These are phyloP conservation scores for Nymphalis c-album DNA, from an alignment of 2,888 invertebrate species.

Conservation along the genomic window DNA sequence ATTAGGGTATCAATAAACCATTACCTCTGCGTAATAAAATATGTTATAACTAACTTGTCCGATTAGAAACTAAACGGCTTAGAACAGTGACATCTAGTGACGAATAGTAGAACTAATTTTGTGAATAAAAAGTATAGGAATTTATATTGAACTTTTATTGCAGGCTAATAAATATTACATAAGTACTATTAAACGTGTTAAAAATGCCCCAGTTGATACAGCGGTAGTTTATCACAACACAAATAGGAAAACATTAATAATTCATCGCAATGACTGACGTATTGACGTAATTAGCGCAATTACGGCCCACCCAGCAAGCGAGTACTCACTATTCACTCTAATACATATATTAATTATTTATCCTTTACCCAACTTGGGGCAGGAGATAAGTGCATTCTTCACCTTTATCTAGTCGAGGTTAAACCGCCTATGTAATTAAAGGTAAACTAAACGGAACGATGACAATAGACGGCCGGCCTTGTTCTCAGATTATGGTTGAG, in stretches of 20 bases:
- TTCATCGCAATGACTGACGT: slow-evolving; percentile 73
- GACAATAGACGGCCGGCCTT: slow-evolving; percentile 62
- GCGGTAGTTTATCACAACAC: slow-evolving; percentile 28
- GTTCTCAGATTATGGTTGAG: slow-evolving; percentile 44
- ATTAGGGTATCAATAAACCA: slow-evolving; percentile 68
- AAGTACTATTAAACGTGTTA: not conserved
- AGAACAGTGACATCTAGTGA: slow-evolving; percentile 63
- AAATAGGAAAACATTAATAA: slow-evolving; percentile 64
- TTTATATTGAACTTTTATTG: no score
- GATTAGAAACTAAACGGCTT: slow-evolving; percentile 37
- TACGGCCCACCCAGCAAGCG: slow-evolving; percentile 73
- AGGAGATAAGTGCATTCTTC: slow-evolving; percentile 57
- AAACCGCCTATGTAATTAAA: slow-evolving; percentile 62
- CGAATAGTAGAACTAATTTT: slow-evolving; percentile 53
- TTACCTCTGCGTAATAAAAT: slow-evolving; percentile 51
- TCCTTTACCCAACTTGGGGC: slow-evolving; percentile 60
- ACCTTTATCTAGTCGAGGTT: slow-evolving; percentile 60
- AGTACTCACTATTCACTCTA: slow-evolving; percentile 26
- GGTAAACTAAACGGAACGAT: slow-evolving; percentile 58
- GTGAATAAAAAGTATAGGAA: not conserved
- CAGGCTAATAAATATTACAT: not conserved
- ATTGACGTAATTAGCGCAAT: slow-evolving; percentile 78
- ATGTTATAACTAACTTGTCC: slow-evolving; percentile 49
- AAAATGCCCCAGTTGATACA: slow-evolving; percentile 9
- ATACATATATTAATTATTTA: slow-evolving; percentile 50